These are phyloP conservation scores for Drosophila ambigua DNA, from an alignment of 1,140 invertebrate genomes.

Conservation along the genomic window DNA sequence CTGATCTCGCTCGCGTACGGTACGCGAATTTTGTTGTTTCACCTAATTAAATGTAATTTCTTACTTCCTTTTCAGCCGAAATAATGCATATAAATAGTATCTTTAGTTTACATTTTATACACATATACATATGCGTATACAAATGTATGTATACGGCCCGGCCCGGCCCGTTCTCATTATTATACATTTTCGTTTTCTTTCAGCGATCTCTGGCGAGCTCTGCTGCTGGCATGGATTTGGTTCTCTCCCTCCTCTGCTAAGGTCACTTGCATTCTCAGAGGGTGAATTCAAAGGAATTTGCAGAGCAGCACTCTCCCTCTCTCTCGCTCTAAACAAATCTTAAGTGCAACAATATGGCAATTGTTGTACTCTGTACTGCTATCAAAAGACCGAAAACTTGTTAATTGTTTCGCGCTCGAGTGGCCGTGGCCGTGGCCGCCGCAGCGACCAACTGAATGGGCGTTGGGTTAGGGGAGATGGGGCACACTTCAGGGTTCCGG, in stretches of 20 bases:
- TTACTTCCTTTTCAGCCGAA: conserved; percentile 83
- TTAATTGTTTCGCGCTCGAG: conserved; percentile 79
- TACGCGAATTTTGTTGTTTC: conserved; percentile 75
- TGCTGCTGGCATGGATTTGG: conserved; percentile 34
- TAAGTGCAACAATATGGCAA: conserved; percentile 63
- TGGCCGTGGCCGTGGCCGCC: conserved; percentile 28
- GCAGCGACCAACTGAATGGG: conserved; percentile 25
- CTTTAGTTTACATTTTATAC: conserved; percentile 80
- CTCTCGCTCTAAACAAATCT: conserved; percentile 28
- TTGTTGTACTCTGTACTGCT: conserved; percentile 38
- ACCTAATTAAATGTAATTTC: conserved; percentile 84
- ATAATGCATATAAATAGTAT: conserved; percentile 82
- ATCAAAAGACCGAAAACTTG: conserved; percentile 53
- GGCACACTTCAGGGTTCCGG: conserved; percentile 63
- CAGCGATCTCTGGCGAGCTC: conserved; percentile 30
- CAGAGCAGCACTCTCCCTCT: conserved; percentile 41
- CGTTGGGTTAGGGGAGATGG: conserved; percentile 3
- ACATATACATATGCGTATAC: no score
- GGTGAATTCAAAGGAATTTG: conserved; percentile 69
- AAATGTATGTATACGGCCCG: conserved; percentile 21
- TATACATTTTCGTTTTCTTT: conserved; percentile 81
- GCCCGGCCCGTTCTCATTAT: conserved; percentile 51
- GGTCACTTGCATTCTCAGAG: conserved; percentile 26
- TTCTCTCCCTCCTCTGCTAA: conserved; percentile 21
- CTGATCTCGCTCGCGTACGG: conserved; percentile 52